Base-by-base conservation (phyloP, 2,113 vertebrate genomes). In the Oriolus oriolus region DNA sequence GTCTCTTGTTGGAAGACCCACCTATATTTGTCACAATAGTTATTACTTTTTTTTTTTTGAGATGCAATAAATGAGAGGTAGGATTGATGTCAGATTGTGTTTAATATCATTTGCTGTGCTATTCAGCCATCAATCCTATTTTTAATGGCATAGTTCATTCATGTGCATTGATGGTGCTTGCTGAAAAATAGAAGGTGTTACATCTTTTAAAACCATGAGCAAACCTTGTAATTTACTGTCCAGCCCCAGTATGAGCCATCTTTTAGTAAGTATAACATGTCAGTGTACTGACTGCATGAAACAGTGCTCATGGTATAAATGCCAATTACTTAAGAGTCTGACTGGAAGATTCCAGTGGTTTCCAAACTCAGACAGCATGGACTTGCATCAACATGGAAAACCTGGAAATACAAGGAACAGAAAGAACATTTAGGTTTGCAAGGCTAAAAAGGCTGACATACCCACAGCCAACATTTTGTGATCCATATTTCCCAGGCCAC, bases 21-120 rank as follows among this genome's bases (percentile, higher is more conserved):
- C 87, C 45, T 94, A 30, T 93, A 60, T 88, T 92, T 94, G 71
- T 92, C 93, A 94, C 57, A 90, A 37, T 73, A 80, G 70, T 66
- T 87, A 37, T 66, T 93, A 76, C 70, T 78, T 75, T 87, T 88
- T 75, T 87, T 88, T 88, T 93, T 96, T 87, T 84, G 84, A 91
- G 50, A 74, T 84, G 84, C 24, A 93, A 52, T 63, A 96, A 91
- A 93, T 59, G 50, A 95, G 24, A 82, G 63, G 42, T 73, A 57
- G 52, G 65, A 84, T 90, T 87, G 47, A 71, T 86, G 88, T 57
- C 37, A 87, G 45, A 39, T 81, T 92, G 50, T 13, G 95, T 83
- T 87, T 76, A 83, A 80, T 68, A 69, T 50, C 7, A 42, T 73
- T 93, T 61, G 16, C 81, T 59, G 18, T 49, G 45, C 81, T 91